These are phyloP conservation scores for Stichodactyla helianthus DNA, from an alignment of 64 coral and sea anemone species.

Conservation along the genomic window DNA sequence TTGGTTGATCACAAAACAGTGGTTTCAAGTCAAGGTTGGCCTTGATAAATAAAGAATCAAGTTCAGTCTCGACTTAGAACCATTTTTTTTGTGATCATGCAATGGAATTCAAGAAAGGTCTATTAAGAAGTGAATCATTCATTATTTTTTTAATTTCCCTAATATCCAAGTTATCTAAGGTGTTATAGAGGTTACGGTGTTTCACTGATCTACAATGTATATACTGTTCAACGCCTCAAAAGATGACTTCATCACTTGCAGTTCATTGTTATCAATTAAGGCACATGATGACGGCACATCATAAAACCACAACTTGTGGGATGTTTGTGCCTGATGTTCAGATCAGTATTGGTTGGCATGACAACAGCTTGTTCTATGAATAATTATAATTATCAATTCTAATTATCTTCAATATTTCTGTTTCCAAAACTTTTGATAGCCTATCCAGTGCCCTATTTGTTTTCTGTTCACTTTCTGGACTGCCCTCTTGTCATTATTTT, in stretches of 20 bases:
- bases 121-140: background rate
- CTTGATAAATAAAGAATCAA: no score
- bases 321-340: slow-evolving; percentile 27
- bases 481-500: no score
- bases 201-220: background rate
- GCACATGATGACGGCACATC: slow-evolving; percentile 21
- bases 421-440: no score
- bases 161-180: background rate
- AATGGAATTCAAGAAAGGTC: no score
- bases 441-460: no score
- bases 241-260: background rate
- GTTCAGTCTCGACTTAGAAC: no score
- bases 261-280: background rate
- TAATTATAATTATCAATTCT: background rate
- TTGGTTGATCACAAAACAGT: no score
- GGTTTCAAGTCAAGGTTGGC: no score
- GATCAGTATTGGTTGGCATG: background rate
- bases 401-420: no score
- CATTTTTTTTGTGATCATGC: no score
- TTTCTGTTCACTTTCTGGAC: no score
- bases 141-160: background rate
- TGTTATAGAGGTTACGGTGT: background rate
- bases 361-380: background rate
- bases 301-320: slow-evolving; percentile 12
- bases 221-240: background rate